These are phyloP conservation scores for Kuschelorhynchus macadamiae DNA, from an alignment of 2,888 invertebrate species.

Conservation along the genomic window DNA sequence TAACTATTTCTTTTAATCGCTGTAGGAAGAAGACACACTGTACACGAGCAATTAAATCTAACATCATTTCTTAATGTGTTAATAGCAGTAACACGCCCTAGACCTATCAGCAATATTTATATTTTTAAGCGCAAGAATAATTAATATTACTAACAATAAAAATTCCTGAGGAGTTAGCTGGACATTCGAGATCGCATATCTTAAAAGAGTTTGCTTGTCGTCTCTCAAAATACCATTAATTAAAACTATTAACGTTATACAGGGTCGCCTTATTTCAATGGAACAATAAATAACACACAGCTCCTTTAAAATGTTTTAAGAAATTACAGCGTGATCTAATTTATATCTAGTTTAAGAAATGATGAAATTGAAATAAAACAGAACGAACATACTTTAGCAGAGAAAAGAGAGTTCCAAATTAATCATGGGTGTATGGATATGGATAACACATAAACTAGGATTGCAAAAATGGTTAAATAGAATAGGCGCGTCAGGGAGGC, in stretches of 20 bases:
- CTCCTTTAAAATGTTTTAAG: not conserved
- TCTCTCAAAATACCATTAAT: slow-evolving; percentile 50
- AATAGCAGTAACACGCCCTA: slow-evolving; percentile 20
- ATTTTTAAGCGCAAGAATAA: slow-evolving; percentile 39
- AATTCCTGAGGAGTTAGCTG: slow-evolving; percentile 41
- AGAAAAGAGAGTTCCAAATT: no score
- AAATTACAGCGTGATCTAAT: no score
- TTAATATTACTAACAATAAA: slow-evolving; percentile 49
- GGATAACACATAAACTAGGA: no score
- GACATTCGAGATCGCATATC: slow-evolving; percentile 49
- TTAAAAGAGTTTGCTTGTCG: slow-evolving; percentile 52
- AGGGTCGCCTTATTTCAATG: slow-evolving; percentile 22
- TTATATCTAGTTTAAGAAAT: no score
- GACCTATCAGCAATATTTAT: slow-evolving; percentile 40
- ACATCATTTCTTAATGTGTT: slow-evolving; percentile 28
- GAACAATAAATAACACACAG: not conserved
- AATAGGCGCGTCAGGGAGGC: no score
- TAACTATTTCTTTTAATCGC: no score
- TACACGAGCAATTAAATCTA: no score
- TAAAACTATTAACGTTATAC: slow-evolving; percentile 52
- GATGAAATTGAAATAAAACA: no score
- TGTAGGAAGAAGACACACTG: no score
- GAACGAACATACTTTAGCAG: no score
- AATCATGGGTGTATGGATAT: no score
- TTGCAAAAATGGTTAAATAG: no score